Percentiles rank a stretch among this genome's conserved stretches.
These are phyloP conservation scores for Myopa tessellatipennis DNA, from an alignment of 2,888 invertebrate species.

Conservation along the genomic window DNA sequence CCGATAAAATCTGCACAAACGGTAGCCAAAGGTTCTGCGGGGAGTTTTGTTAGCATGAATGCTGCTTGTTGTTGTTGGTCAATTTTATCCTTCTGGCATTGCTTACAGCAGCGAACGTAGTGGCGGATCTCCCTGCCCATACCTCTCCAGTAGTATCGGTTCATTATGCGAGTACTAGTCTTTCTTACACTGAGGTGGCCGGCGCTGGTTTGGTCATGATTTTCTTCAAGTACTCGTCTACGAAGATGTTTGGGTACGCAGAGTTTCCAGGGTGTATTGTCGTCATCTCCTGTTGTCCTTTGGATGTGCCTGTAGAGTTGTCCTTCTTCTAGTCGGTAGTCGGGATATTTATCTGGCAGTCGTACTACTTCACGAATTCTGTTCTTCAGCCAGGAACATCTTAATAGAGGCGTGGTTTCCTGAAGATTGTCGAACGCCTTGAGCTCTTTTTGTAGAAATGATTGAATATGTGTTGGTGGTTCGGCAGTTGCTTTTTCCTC, in stretches of 20 bases:
- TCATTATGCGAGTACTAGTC: too few species aligned
- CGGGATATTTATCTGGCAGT: constrained; percentile 5
- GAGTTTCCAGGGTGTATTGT: constrained; percentile 13
- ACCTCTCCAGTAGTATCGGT: too few species aligned
- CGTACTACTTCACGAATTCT: not conserved
- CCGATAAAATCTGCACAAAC: constrained; percentile 23
- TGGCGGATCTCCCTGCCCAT: too few species aligned
- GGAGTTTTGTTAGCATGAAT: too few species aligned
- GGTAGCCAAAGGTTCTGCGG: too few species aligned
- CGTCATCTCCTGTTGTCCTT: not conserved
- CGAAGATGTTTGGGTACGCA: constrained; percentile 3
- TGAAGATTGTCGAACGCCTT: not conserved
- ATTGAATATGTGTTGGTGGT: not conserved
- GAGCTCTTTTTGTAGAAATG: not conserved
- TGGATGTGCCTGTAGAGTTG: constrained; percentile 9
- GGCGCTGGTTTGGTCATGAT: not conserved
- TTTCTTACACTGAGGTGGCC: constrained; percentile 2
- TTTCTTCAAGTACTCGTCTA: constrained; percentile 21
- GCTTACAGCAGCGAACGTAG: too few species aligned
- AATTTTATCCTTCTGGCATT: too few species aligned
- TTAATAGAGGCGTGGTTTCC: constrained; percentile 18
- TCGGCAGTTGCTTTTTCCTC: not conserved
- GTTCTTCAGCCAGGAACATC: not conserved
- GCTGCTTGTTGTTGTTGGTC: too few species aligned
- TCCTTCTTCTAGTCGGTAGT: not conserved